These are phyloP conservation scores for Phengaris arion DNA, from an alignment of 2,888 invertebrate species.

Conservation along the genomic window DNA sequence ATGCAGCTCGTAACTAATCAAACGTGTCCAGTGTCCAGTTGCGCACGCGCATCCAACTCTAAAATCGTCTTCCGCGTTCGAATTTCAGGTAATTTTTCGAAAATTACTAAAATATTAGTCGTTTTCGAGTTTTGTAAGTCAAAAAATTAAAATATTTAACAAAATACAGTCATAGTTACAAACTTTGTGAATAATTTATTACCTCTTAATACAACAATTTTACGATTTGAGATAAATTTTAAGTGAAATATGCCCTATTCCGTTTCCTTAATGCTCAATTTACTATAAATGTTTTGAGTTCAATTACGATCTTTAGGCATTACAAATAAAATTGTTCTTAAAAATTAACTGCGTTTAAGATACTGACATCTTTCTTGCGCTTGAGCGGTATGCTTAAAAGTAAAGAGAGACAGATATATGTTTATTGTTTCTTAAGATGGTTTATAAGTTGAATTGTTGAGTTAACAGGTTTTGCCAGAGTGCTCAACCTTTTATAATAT, in stretches of 20 bases:
- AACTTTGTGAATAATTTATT: constrained; percentile 28
- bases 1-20: constrained; percentile 71
- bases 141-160: background rate
- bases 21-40: constrained; percentile 72
- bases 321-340: constrained; percentile 48
- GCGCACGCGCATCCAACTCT: constrained; percentile 62
- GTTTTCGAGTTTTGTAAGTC: background rate
- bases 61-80: constrained; percentile 47
- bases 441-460: constrained; percentile 65
- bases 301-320: constrained; percentile 37
- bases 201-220: constrained; percentile 41
- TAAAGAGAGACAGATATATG: constrained; percentile 51
- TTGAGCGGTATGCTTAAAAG: constrained; percentile 37
- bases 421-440: constrained; percentile 45
- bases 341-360: constrained; percentile 47
- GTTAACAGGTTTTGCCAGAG: constrained; percentile 70
- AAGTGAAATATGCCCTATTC: constrained; percentile 45
- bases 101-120: background rate
- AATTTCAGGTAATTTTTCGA: background rate
- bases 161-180: background rate
- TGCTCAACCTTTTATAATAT: constrained; percentile 35
- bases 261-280: constrained; percentile 41
- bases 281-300: constrained; percentile 38
- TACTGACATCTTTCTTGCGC: constrained; percentile 48
- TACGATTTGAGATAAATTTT: constrained; percentile 57